Evolutionary conservation across 2,888 invertebrate species (phyloP), one percentile per base, ranked within the genome.

Genomic region (Cenopis cana): DNA sequence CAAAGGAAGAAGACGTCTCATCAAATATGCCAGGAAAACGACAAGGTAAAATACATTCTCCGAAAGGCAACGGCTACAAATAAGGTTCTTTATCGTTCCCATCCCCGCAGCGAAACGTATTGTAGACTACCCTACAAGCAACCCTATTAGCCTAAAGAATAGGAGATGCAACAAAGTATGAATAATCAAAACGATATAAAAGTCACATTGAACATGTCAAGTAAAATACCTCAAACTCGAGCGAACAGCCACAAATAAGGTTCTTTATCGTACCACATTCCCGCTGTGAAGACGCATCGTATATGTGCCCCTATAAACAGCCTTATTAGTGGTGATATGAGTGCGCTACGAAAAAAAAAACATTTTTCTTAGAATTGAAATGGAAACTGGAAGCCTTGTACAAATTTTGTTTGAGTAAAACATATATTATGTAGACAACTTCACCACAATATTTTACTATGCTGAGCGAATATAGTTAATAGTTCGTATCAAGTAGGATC

Each of bases 81-180:
- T 54, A 65, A 59, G 52, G 57, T 65, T 65, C 20, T 70, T 69
- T 64, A 62, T 69, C 38, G 56, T 38, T 2, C 56, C 20, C 62
- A 57, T 64, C 56, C 61, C 20, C 56, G 55, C 36, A 33, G 46
- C 5, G 46, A n/a, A 18, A 20, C 36, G 36, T 57, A 50, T 46
- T 20, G 50, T 14, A 60, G 68, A 68, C 59, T 59, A 33, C 50
- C 69, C n/a, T 52, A 70, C 65, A 70, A 70, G 66, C 65, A 66
- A 70, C 65, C 65, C 59, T 70, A 70, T 70, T 70, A 70, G 70
- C 52, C 52, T 20, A 54, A 52, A 38, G 20, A 54, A 64, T 50
- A 52, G 20, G 64, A 50, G 64, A 64, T 64, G 64, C 64, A 24
- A 54, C 64, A 20, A 38, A 64, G 64, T 64, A 64, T 54, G 52